These are phyloP conservation scores for Parasteatoda tepidariorum DNA, from an alignment of 1,140 invertebrate species.

Conservation along the genomic window DNA sequence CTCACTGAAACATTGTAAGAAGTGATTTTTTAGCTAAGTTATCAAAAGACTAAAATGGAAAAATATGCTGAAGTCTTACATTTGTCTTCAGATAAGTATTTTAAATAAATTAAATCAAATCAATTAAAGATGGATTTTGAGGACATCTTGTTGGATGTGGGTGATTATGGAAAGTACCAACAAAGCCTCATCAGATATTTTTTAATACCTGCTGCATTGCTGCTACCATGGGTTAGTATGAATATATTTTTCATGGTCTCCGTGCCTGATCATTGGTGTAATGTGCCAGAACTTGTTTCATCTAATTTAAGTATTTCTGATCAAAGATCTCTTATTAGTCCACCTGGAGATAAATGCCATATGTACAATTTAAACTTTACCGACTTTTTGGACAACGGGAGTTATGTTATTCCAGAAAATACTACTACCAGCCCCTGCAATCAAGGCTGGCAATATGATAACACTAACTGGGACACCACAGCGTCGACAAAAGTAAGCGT, in stretches of 20 bases:
- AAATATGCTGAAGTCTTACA: too few relatives aligned
- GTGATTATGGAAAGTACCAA: constrained; percentile 74
- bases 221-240: constrained; percentile 63
- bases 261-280: constrained; percentile 73
- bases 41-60: too few relatives aligned
- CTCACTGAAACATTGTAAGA: too few relatives aligned
- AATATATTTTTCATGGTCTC: constrained; percentile 71
- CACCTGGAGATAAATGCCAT: constrained; percentile 54
- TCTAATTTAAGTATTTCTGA: constrained; percentile 70
- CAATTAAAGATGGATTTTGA: constrained; percentile 72
- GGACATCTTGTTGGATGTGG: constrained; percentile 72
- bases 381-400: constrained; percentile 13
- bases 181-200: constrained; percentile 64
- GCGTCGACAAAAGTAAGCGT: constrained; percentile 68
- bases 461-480: constrained; percentile 67
- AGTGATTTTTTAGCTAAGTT: too few relatives aligned
- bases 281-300: constrained; percentile 69
- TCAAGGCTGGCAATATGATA: constrained; percentile 68
- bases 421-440: constrained; percentile 68
- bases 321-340: constrained; percentile 48
- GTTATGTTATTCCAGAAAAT: neutral
- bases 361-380: constrained; percentile 64
- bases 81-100: neutral
- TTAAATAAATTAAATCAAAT: neutral
- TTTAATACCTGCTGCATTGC: constrained; percentile 52